These are phyloP conservation scores for Scomber scombrus DNA, from an alignment of 2,113 vertebrate species.

Conservation along the genomic window DNA sequence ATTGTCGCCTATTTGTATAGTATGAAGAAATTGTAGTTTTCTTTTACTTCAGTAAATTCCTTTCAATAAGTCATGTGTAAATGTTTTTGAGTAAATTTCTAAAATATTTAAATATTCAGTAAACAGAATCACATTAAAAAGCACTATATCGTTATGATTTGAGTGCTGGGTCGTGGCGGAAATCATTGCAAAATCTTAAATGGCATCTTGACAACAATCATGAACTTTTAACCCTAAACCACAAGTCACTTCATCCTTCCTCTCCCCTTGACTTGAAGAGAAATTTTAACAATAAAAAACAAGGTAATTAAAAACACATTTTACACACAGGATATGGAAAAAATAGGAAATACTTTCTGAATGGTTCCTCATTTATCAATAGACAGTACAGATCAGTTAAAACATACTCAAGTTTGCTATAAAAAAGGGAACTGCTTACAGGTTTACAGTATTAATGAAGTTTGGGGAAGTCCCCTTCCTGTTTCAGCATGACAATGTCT, in stretches of 20 bases:
- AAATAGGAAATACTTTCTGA: not conserved
- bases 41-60: conserved; percentile 3
- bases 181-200: not conserved
- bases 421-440: too few species aligned
- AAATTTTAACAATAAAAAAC: too few species aligned
- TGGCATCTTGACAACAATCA: too few species aligned
- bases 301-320: not conserved
- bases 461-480: too few species aligned
- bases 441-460: too few species aligned
- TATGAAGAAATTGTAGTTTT: conserved; percentile 4
- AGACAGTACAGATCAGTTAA: not conserved
- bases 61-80: not conserved
- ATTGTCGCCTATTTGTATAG: conserved; percentile 5
- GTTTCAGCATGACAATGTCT: too few species aligned
- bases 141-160: not conserved
- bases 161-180: not conserved
- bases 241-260: too few species aligned
- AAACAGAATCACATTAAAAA: not conserved
- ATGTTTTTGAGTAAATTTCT: not conserved
- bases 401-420: not conserved
- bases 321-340: not conserved
- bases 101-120: not conserved
- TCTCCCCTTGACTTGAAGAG: not conserved
- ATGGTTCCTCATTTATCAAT: not conserved
- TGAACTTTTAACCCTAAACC: too few species aligned